These are phyloP conservation scores for Trichonephila clavata DNA, from an alignment of 1,140 invertebrate genomes.

Conservation along the genomic window DNA sequence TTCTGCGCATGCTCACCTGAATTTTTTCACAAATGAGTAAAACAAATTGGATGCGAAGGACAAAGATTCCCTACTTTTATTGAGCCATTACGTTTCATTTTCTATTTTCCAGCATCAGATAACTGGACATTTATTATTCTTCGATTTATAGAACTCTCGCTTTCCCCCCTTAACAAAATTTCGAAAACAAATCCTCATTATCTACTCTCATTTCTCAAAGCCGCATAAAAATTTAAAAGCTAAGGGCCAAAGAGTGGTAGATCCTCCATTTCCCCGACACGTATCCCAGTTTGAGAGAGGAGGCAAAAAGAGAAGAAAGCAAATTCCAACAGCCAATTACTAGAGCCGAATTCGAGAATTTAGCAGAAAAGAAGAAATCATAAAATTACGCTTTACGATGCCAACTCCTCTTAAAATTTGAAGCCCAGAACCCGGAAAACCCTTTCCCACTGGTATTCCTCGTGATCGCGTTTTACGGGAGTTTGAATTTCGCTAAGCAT, in stretches of 20 bases:
- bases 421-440: conserved; percentile 35
- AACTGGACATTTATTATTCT: background rate
- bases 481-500: conserved; percentile 52
- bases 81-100: conserved; percentile 7
- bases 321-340: conserved; percentile 56
- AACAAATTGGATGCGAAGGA: background rate
- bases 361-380: conserved; percentile 32
- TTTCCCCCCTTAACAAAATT: background rate
- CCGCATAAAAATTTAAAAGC: conserved; percentile 28
- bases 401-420: conserved; percentile 54
- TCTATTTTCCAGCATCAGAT: background rate
- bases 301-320: background rate
- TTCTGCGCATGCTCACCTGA: too few species aligned
- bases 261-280: background rate
- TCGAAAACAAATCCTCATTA: conserved; percentile 1
- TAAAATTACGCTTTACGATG: conserved; percentile 71
- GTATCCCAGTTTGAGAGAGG: background rate
- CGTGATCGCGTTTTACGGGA: conserved; percentile 63
- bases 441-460: background rate
- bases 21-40: background rate
- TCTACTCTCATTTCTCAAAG: conserved; percentile 26
- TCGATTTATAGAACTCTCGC: conserved; percentile 12
- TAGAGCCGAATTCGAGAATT: background rate
- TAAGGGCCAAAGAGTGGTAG: background rate
- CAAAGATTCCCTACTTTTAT: background rate